These are phyloP conservation scores for Phoeniculus purpureus DNA, from an alignment of 2,797 vertebrate genomes.

Conservation along the genomic window DNA sequence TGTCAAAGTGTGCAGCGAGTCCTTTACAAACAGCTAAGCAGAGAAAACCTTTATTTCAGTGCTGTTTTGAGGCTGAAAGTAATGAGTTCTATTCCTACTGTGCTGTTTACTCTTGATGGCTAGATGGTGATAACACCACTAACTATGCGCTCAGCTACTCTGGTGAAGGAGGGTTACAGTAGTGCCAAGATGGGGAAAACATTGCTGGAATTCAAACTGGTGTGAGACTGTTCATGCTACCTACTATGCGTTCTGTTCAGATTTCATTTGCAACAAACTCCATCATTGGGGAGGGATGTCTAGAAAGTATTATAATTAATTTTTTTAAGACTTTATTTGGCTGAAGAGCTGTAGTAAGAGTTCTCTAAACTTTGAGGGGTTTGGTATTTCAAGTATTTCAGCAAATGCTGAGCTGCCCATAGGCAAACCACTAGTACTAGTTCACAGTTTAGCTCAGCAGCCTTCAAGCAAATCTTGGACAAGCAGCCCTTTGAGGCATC, in stretches of 20 bases:
- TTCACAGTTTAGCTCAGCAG: neutral
- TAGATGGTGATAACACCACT: neutral
- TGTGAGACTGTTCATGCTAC: neutral
- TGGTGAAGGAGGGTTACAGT: neutral
- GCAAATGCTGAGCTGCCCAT: neutral
- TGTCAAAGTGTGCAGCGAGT: neutral
- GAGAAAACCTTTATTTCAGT: neutral
- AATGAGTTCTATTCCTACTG: neutral
- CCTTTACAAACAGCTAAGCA: neutral
- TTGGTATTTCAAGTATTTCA: neutral
- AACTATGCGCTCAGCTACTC: neutral
- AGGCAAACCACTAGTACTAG: neutral
- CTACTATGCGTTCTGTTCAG: rapidly evolving
- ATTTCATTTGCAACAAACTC: neutral
- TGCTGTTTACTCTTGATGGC: neutral
- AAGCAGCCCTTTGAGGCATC: neutral
- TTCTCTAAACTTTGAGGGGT: neutral
- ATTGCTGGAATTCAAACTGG: neutral
- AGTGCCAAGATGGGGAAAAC: neutral
- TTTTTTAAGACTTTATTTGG: neutral
- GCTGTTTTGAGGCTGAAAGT: neutral
- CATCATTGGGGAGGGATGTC: neutral
- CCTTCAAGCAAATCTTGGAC: neutral
- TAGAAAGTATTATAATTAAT: neutral
- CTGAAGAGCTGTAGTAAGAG: neutral